phyloP scores from a whole-genome alignment of 2,888 invertebrate genomes.

The Podotricha telesiphe region DNA sequence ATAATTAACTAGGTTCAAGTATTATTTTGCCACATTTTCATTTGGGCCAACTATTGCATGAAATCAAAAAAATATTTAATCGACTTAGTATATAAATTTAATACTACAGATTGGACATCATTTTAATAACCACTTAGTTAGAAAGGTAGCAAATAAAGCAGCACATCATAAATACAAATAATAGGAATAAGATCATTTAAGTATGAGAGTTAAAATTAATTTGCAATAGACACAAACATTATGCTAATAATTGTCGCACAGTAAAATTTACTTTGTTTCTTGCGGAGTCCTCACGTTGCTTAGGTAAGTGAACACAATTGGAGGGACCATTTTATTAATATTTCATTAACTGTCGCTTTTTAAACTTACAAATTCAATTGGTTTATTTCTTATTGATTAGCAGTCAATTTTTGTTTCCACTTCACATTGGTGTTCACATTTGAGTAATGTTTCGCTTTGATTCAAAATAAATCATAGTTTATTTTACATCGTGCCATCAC shows the following conservation, averaged over 20 bases:
- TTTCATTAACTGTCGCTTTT: constrained; percentile 70
- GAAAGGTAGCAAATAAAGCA: constrained; percentile 40
- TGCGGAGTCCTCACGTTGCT: constrained; percentile 83
- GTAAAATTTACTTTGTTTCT: constrained; percentile 83
- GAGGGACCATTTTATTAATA: constrained; percentile 59
- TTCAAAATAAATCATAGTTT: constrained; percentile 66
- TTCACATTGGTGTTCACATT: constrained; percentile 65
- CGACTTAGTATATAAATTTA: constrained; percentile 19
- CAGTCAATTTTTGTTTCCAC: constrained; percentile 52
- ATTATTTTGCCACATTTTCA: constrained; percentile 78
- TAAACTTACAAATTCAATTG: constrained; percentile 55
- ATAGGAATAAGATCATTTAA: constrained; percentile 32
- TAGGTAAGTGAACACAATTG: constrained; percentile 81
- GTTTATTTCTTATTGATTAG: constrained; percentile 63
- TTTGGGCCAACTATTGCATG: constrained; percentile 73
- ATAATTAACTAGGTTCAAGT: constrained; percentile 55
- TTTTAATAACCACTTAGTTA: constrained; percentile 41
- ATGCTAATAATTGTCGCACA: constrained; percentile 75
- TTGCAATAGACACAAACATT: constrained; percentile 63
- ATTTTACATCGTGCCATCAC: constrained; percentile 60
- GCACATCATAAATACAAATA: constrained; percentile 44
- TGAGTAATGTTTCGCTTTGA: constrained; percentile 84
- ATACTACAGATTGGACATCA: constrained; percentile 25
- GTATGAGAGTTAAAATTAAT: constrained; percentile 54
- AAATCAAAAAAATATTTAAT: constrained; percentile 46